A percentile compares a stretch with the other conserved stretches of the same genome.
phyloP scores from a whole-genome alignment of 2,888 invertebrate genomes.

The Pristionchus fissidentatus region DNA sequence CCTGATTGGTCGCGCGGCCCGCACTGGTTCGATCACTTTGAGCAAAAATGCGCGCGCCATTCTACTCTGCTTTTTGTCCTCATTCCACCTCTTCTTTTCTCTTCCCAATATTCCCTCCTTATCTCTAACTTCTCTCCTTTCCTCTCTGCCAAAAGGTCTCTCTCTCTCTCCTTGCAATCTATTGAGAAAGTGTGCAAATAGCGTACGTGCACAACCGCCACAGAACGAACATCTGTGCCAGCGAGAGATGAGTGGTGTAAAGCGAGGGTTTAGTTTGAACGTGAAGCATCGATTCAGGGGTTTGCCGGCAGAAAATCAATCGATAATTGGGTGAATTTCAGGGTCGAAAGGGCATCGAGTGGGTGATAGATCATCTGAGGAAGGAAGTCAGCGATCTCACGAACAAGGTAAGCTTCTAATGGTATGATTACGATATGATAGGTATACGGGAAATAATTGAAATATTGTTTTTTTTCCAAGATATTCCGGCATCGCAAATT shows the following conservation, averaged over 20 bases:
- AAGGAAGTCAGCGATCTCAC: conserved; percentile 79
- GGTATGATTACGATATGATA: not conserved
- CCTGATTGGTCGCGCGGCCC: too few species aligned
- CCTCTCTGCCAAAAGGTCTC: not conserved
- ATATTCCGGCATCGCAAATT: too few species aligned
- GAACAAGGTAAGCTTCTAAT: conserved; percentile 56
- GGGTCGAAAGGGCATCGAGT: conserved; percentile 96
- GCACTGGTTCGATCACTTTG: too few species aligned
- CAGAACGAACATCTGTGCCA: conserved; percentile 14
- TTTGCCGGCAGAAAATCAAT: not conserved
- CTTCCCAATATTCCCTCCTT: too few species aligned
- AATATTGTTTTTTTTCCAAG: not conserved
- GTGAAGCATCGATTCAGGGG: too few species aligned
- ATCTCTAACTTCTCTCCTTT: too few species aligned
- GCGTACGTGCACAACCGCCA: not conserved
- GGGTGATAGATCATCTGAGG: conserved; percentile 95
- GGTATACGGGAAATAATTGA: not conserved
- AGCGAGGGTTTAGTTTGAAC: not conserved
- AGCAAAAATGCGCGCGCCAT: too few species aligned
- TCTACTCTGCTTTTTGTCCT: too few species aligned
- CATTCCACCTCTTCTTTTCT: too few species aligned
- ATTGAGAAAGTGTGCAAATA: not conserved
- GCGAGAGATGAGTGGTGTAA: conserved; percentile 15
- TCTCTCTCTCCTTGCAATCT: not conserved
- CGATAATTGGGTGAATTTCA: conserved; percentile 72